Evolutionary conservation across 1,140 invertebrate species (phyloP), one percentile per base, ranked within the genome.

Genomic region (Bombus waltoni): DNA sequence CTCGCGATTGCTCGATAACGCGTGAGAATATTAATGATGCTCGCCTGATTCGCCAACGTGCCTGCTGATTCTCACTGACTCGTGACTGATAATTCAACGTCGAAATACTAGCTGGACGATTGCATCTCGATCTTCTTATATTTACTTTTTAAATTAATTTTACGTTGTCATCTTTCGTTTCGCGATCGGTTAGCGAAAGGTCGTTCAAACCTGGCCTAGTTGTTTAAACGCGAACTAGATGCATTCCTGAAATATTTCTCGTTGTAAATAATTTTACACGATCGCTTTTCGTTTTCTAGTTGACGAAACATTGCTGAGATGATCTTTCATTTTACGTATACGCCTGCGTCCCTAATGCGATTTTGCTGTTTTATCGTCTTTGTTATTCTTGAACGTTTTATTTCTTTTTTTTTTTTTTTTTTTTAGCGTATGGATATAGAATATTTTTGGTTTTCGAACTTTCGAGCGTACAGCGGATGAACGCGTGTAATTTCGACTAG

Each of bases 11-110:
- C 18, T 1, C 35, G 47, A 81, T 72, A 81, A 72, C 47, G 18
- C 38, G 38, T 3, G 15, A 59, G 68, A 59, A 59, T 81, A 42
- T 72, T 81, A 81, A 81, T n/a, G 32, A 70, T 22, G 25, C 44
- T 53, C 32, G 62, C 18, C 57, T 18, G 59, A 72, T 72, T 42
- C 47, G 73, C 47, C 44, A 32, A 75, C 47, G 35, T 40, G 8
- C n/a, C 25, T 76, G 35, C 11, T 22, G 66, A 80, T 80, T 70
- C 53, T 53, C 76, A 13, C 40, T n/a, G 40, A 11, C 25, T 28
- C 47, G 32, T n/a, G 47, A 75, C 70, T 71, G 70, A 42, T 71
- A 35, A 13, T 9, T 32, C n/a, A 18, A 5, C 47, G 13, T 66
- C 15, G 13, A 22, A 62, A 42, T 62, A 40, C 57, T 32, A 32